Evolutionary conservation across 37 sponge, comb jelly and placozoan genomes (phyloP).

Genomic region (Spongilla lacustris): DNA sequence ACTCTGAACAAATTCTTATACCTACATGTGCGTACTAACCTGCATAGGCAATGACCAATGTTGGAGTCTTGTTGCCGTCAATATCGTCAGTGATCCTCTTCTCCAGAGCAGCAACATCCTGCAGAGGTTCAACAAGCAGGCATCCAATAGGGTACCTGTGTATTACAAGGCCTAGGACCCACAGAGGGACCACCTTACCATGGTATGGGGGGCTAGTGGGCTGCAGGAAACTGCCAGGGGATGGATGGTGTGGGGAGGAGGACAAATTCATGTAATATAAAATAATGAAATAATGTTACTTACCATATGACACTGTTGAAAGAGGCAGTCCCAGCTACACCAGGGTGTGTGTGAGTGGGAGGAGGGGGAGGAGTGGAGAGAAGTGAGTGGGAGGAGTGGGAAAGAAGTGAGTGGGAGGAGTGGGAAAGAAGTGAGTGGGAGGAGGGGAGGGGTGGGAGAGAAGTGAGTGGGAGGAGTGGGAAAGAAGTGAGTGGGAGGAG

Average conservation of each 20-base stretch:
- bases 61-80: constrained; percentile 40
- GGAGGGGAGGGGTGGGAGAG: too few relatives aligned
- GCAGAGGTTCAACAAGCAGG: background rate
- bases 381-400: background rate
- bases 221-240: constrained; percentile 41
- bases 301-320: constrained; percentile 15
- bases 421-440: background rate
- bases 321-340: constrained; percentile 41
- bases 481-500: background rate
- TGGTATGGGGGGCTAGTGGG: constrained; percentile 50
- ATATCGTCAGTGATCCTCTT: constrained; percentile 57
- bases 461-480: background rate
- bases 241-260: background rate
- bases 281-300: background rate
- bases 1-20: too few relatives aligned
- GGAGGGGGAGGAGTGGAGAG: background rate
- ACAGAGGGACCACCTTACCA: constrained; percentile 42
- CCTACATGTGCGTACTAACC: constrained; percentile 24
- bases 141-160: background rate
- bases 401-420: background rate
- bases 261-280: background rate
- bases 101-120: constrained; percentile 79
- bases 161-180: background rate
- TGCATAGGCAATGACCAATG: constrained; percentile 76
- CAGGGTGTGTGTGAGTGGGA: too few relatives aligned